phyloP scores from a whole-genome alignment of 1,140 invertebrate species.

The Bombus soroeensis region DNA sequence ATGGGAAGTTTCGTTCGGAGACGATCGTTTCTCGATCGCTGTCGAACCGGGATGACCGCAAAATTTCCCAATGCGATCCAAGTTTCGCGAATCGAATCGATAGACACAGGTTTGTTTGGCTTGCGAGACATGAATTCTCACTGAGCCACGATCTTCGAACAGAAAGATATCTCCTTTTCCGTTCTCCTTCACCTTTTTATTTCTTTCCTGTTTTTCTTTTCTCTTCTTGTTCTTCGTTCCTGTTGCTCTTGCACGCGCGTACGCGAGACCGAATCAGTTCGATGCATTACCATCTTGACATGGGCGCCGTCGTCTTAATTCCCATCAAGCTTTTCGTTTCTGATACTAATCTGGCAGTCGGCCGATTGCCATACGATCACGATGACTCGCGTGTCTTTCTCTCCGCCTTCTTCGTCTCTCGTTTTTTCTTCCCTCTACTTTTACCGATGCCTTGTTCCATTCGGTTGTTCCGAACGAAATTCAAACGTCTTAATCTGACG shows the following conservation, averaged over 20 bases:
- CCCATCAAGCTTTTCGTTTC: slow-evolving; percentile 57
- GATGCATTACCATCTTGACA: slow-evolving; percentile 53
- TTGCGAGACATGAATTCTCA: neutral
- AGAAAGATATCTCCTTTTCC: neutral
- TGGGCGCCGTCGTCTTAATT: slow-evolving; percentile 63
- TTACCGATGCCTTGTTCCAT: neutral
- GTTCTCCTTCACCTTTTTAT: neutral
- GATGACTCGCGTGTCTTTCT: slow-evolving; percentile 49
- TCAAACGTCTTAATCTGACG: slow-evolving; percentile 70
- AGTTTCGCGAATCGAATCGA: no score
- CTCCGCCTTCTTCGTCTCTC: neutral
- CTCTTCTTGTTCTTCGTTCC: no score
- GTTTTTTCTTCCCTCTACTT: neutral
- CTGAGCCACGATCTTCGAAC: neutral
- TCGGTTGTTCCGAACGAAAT: slow-evolving; percentile 22
- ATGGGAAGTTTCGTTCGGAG: neutral
- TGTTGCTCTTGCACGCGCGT: neutral
- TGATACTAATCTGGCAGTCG: slow-evolving; percentile 71
- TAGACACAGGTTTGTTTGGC: no score
- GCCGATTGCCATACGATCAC: slow-evolving; percentile 57
- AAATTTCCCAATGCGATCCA: neutral
- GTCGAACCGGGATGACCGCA: no score
- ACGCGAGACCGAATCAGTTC: slow-evolving; percentile 56
- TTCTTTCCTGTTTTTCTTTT: neutral
- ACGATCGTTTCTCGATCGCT: neutral